Conservation (phyloP, 2,113 vertebrate genomes). For the Carollia perspicillata region DNA sequence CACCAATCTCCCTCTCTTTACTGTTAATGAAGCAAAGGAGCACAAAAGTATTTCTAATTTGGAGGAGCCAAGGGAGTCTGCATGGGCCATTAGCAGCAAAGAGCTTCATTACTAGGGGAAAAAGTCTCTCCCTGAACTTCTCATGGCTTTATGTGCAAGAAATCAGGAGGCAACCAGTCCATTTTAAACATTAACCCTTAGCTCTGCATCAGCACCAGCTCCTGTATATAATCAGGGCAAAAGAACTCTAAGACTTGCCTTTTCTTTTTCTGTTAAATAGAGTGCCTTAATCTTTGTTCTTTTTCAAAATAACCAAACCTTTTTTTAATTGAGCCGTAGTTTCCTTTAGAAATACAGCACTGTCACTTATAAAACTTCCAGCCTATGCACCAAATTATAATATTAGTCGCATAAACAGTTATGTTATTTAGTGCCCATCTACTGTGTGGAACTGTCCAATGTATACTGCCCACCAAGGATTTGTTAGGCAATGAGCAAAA, state of each 20-base stretch:
- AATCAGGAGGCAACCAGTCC: slow-evolving; percentile 83
- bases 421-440: slow-evolving; percentile 72
- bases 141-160: slow-evolving; percentile 83
- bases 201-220: slow-evolving; percentile 67
- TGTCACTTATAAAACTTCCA: slow-evolving; percentile 65
- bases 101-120: slow-evolving; percentile 84
- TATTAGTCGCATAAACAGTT: slow-evolving; percentile 63
- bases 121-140: slow-evolving; percentile 81
- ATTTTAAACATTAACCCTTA: slow-evolving; percentile 82
- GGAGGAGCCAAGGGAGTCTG: slow-evolving; percentile 84
- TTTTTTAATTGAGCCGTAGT: slow-evolving; percentile 76
- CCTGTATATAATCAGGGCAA: slow-evolving; percentile 19
- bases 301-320: slow-evolving; percentile 49
- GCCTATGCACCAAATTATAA: slow-evolving; percentile 68
- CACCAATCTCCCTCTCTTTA: slow-evolving; percentile 86
- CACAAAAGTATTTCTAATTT: slow-evolving; percentile 84
- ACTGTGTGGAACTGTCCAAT: slow-evolving; percentile 59
- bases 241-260: slow-evolving; percentile 52
- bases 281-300: background rate
- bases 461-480: slow-evolving; percentile 75
- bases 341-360: slow-evolving; percentile 76
- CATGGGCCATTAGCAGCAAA: slow-evolving; percentile 84
- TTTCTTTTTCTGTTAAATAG: slow-evolving; percentile 33
- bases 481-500: slow-evolving; percentile 74
- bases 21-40: slow-evolving; percentile 86